phyloP scores from a whole-genome alignment of 2,888 invertebrate genomes.

The Dasysyrphus tricinctus region DNA sequence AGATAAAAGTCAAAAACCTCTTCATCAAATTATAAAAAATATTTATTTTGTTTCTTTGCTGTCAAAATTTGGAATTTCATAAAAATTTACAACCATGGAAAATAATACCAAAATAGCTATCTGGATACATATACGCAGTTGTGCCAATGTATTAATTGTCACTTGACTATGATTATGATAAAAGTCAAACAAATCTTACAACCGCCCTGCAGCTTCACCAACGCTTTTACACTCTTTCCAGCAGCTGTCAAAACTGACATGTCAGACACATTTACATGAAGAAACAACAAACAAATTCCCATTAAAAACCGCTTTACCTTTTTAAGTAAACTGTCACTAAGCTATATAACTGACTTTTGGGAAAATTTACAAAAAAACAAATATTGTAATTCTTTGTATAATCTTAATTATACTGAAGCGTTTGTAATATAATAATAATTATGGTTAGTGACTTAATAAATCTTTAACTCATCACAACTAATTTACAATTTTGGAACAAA shows the following conservation, averaged over 20 bases:
- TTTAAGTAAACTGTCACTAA: neutral
- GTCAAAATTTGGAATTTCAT: neutral
- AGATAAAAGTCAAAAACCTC: neutral
- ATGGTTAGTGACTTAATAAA: neutral
- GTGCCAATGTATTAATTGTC: neutral
- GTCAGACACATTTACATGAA: neutral
- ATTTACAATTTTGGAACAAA: neutral
- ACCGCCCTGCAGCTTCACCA: neutral
- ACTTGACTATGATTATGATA: neutral
- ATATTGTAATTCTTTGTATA: neutral
- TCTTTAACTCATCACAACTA: neutral
- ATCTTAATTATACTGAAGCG: neutral
- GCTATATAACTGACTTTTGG: neutral
- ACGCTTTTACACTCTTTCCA: neutral
- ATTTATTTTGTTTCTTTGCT: neutral
- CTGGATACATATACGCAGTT: neutral
- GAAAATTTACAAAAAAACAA: conserved; percentile 11
- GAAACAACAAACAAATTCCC: neutral
- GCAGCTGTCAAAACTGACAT: neutral
- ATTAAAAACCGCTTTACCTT: neutral
- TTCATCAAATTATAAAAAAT: neutral
- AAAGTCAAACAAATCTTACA: neutral
- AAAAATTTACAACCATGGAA: neutral
- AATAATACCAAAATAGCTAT: neutral
- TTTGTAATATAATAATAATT: neutral